phyloP scores from a whole-genome alignment of 2,113 vertebrate species.

The Chaetodon auriga region DNA sequence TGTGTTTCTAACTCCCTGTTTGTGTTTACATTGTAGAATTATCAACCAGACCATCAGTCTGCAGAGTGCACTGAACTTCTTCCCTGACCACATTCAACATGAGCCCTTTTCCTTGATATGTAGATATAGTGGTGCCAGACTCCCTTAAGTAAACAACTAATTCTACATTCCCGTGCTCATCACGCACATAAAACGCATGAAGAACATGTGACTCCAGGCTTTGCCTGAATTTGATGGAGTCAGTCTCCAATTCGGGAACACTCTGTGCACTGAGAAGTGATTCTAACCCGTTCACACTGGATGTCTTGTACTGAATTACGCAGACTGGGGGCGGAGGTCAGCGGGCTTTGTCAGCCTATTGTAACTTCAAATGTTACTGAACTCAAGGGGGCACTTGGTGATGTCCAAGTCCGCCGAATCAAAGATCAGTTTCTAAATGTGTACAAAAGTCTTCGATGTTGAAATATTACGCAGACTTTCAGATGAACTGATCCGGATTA shows the following conservation, averaged over 20 bases:
- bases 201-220: too few relatives aligned
- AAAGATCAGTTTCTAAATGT: rapidly evolving
- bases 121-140: neutral
- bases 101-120: neutral
- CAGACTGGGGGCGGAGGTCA: neutral
- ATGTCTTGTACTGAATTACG: too few relatives aligned
- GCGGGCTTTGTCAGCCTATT: neutral
- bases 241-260: neutral
- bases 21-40: neutral
- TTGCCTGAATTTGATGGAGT: neutral
- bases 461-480: rapidly evolving
- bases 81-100: neutral
- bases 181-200: rapidly evolving
- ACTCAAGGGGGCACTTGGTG: rapidly evolving
- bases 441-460: neutral
- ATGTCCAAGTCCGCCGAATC: neutral
- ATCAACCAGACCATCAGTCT: neutral
- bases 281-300: neutral
- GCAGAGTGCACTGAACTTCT: neutral
- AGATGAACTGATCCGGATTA: rapidly evolving
- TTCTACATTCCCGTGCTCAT: neutral
- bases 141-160: neutral
- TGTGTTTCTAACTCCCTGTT: neutral
- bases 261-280: rapidly evolving
- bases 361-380: rapidly evolving